Base-by-base conservation (phyloP, 2,113 vertebrate genomes). In the Neogobius melanostomus region DNA sequence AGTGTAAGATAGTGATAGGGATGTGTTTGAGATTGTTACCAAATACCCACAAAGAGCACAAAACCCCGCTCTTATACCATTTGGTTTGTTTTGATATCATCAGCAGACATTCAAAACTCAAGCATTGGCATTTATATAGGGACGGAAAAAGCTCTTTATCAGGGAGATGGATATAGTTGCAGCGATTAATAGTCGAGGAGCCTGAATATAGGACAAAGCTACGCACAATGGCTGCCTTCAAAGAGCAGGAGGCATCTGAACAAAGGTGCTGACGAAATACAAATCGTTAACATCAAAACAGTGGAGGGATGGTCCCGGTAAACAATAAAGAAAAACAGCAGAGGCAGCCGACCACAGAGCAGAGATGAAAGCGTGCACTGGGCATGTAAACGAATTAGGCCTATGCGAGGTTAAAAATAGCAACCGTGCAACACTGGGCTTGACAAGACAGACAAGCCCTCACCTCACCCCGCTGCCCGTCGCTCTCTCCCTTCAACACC, bases 361-460 rank as follows among this genome's bases (percentile, higher is more conserved):
- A 16, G 15, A 81, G 82, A 85, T 80, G 80, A 87, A 78, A 86
- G 86, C 77, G 75, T 70, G 76, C 79, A 76, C 75, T 82, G 82
- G 66, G 76, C 87, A 90, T 90, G 88, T 84, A 90, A 85, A 90
- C 88, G 80, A 91, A 91, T 79, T 80, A 84, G 80, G 50, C 69
- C 71, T 78, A 86, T 74, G 72, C 49, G 6, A n/a, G 72, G 73
- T 80, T 88, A 91, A 85, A 92, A 91, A 88, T 90, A 90, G 87
- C 75, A 68, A 36, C 17, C 59, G 1, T 65, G 61, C 52, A 79
- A 80, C 77, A 75, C 66, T 59, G 75, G 57, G 66, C 65, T 64
- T 82, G 63, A 80, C 64, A 57, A 70, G 82, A 71, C 69, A 71
- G 67, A 76, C 57, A 56, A 42, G 61, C 78, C 62, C 65, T 72